Percentiles rank a stretch among this genome's conserved stretches.
These are phyloP conservation scores for Trichonephila inaurata DNA, from an alignment of 1,140 invertebrate species.

Conservation along the genomic window DNA sequence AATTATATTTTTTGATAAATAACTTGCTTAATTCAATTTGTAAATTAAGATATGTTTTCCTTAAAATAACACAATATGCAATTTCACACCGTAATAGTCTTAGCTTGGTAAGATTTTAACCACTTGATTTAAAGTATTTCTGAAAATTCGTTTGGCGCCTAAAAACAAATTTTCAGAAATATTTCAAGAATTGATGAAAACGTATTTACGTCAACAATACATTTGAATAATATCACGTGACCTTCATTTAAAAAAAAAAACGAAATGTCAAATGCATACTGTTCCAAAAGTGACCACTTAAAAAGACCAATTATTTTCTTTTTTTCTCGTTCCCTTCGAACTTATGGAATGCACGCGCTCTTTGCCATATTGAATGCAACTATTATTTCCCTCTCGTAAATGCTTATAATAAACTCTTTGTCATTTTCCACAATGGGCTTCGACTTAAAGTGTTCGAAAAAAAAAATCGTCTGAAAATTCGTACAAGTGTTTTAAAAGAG, in stretches of 20 bases:
- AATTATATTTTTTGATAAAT: too few species aligned
- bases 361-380: neutral
- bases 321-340: neutral
- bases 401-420: neutral
- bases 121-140: too few species aligned
- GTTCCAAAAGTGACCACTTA: neutral
- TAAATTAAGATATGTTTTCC: too few species aligned
- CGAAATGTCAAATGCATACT: neutral
- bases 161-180: too few species aligned
- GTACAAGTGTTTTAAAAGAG: neutral
- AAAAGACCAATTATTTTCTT: neutral
- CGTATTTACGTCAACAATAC: too few species aligned
- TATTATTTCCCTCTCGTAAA: neutral
- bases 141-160: too few species aligned
- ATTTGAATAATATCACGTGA: neutral
- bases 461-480: too few species aligned
- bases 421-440: slow-evolving; percentile 18
- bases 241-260: neutral
- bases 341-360: neutral
- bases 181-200: too few species aligned
- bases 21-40: too few species aligned
- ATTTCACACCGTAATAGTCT: too few species aligned
- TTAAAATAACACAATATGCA: too few species aligned
- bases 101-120: too few species aligned
- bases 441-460: neutral